phyloP scores from a whole-genome alignment of 2,113 vertebrate genomes.

The Panthera tigris region DNA sequence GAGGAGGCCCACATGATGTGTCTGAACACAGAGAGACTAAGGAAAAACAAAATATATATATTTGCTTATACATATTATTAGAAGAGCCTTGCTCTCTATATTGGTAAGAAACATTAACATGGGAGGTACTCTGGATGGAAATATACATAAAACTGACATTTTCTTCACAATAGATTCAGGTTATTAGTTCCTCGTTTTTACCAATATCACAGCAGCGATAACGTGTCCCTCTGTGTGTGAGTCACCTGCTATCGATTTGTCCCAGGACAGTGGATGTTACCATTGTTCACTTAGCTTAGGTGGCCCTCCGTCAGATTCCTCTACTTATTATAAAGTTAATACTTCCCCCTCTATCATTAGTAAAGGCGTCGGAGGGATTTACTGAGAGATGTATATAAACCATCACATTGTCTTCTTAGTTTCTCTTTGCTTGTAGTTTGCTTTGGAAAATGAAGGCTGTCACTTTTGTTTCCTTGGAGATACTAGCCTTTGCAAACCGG shows the following conservation, averaged over 20 bases:
- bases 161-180: not conserved
- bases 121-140: not conserved
- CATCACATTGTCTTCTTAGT: not conserved
- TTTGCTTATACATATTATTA: no score
- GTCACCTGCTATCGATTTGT: not conserved
- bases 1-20: not conserved
- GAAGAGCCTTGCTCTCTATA: not conserved
- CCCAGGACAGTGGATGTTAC: not conserved
- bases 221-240: not conserved
- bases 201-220: not conserved
- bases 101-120: not conserved
- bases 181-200: not conserved
- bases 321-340: not conserved
- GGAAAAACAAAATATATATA: not conserved
- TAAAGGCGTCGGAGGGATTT: not conserved
- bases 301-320: not conserved
- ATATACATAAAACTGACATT: not conserved
- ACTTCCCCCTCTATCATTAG: not conserved
- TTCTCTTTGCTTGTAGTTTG: not conserved
- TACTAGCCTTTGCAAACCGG: not conserved
- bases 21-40: not conserved
- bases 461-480: not conserved
- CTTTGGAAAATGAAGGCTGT: not conserved
- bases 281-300: not conserved
- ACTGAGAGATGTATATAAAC: not conserved